A percentile compares a stretch with the other conserved stretches of the same genome.
These are phyloP conservation scores for Lates japonicus DNA, from an alignment of 2,797 vertebrate genomes.

Conservation along the genomic window DNA sequence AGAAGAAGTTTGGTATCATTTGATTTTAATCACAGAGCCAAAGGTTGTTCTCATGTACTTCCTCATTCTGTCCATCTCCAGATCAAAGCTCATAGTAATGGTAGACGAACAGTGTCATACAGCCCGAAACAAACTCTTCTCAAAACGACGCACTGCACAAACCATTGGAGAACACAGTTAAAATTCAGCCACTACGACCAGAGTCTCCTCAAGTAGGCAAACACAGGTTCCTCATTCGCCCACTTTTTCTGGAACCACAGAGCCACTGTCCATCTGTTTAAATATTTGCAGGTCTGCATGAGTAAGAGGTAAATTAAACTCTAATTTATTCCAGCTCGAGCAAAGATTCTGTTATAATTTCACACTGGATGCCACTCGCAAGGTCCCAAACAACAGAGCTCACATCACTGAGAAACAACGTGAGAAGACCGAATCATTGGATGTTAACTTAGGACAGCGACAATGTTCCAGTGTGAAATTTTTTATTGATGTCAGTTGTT, in stretches of 20 bases:
- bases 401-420: slow-evolving; percentile 49
- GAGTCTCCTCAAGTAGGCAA: neutral
- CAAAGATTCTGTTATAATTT: slow-evolving; percentile 77
- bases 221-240: slow-evolving; percentile 60
- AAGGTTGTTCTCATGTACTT: neutral
- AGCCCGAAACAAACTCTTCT: slow-evolving; percentile 66
- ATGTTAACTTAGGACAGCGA: rapidly evolving
- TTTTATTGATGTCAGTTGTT: slow-evolving; percentile 63
- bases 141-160: slow-evolving; percentile 70
- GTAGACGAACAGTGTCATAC: slow-evolving; percentile 70
- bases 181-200: slow-evolving; percentile 64
- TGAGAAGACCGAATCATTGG: neutral
- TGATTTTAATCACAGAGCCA: slow-evolving; percentile 1
- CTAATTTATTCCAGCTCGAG: slow-evolving; percentile 65
- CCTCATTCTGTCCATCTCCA: slow-evolving; percentile 55
- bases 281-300: neutral
- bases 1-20: neutral
- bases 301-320: neutral
- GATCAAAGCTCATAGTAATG: slow-evolving; percentile 87
- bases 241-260: neutral
- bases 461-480: neutral
- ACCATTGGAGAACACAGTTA: slow-evolving; percentile 5
- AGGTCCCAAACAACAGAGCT: slow-evolving; percentile 78
- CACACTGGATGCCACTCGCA: slow-evolving; percentile 77
- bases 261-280: neutral